phyloP scores from a whole-genome alignment of 2,797 vertebrate genomes.

The Hybognathus amarus region DNA sequence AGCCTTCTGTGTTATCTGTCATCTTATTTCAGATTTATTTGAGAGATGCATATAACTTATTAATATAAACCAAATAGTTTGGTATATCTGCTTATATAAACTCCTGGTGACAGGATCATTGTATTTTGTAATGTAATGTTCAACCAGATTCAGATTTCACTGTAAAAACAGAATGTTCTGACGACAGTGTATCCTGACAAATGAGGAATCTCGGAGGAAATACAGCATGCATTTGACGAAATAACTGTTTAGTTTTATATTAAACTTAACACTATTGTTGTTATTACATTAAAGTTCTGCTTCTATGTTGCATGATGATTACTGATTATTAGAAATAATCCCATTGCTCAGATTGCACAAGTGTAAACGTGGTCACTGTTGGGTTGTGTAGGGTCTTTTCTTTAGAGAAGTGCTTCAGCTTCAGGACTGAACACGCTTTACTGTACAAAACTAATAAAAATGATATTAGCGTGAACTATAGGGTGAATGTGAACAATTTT shows the following conservation, averaged over 20 bases:
- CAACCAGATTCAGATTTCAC: neutral
- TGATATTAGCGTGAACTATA: neutral
- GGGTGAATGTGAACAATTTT: neutral
- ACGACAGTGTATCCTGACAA: neutral
- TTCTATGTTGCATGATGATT: no score
- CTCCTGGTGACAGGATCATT: neutral
- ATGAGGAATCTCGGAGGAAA: neutral
- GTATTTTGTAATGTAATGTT: neutral
- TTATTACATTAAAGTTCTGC: neutral
- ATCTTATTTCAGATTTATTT: neutral
- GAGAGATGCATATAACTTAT: no score
- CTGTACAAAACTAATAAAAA: neutral
- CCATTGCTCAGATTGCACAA: no score
- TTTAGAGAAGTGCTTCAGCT: no score
- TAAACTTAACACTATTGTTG: neutral
- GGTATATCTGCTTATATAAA: neutral
- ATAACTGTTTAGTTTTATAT: neutral
- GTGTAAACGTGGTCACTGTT: neutral
- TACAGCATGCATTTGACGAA: rapidly evolving
- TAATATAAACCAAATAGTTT: neutral
- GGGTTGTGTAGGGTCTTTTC: neutral
- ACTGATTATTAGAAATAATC: no score
- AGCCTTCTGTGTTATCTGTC: neutral
- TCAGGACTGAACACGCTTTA: neutral
- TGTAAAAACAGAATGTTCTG: neutral